Evolutionary conservation across 2,113 vertebrate genomes (phyloP).

Genomic region (Pontoporia blainvillei): DNA sequence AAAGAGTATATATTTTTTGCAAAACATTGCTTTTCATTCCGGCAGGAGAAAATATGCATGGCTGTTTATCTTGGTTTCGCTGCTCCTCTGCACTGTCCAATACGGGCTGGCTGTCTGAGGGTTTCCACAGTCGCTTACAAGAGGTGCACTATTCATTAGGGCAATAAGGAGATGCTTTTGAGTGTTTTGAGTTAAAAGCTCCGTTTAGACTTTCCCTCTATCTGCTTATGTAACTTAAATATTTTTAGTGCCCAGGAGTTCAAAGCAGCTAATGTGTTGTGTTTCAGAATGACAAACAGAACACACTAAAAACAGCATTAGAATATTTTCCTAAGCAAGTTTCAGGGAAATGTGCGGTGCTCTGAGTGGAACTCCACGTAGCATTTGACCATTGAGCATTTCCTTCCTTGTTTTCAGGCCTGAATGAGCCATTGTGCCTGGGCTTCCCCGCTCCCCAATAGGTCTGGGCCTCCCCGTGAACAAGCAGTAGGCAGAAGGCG

Average conservation of each 20-base stretch:
- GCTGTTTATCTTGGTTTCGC: constrained; percentile 71
- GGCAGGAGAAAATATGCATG: constrained; percentile 53
- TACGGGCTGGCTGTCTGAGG: constrained; percentile 47
- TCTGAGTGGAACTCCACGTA: constrained; percentile 80
- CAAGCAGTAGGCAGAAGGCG: constrained; percentile 74
- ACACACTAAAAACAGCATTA: constrained; percentile 79
- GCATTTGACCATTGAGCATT: constrained; percentile 78
- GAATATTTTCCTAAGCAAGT: constrained; percentile 77
- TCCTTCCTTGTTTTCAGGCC: constrained; percentile 74
- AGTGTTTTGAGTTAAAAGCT: constrained; percentile 76
- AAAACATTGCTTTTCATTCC: constrained; percentile 58
- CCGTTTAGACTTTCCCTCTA: constrained; percentile 74
- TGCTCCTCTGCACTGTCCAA: constrained; percentile 51
- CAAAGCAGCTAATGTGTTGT: constrained; percentile 82
- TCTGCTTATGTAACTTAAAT: constrained; percentile 81
- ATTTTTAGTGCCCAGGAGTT: constrained; percentile 81
- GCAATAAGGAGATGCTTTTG: constrained; percentile 75
- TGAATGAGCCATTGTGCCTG: constrained; percentile 85
- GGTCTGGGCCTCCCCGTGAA: constrained; percentile 75
- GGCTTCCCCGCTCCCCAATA: constrained; percentile 51
- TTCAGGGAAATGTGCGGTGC: constrained; percentile 74
- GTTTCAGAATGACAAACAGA: constrained; percentile 83
- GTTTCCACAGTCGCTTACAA: constrained; percentile 71
- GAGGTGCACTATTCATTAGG: constrained; percentile 69
- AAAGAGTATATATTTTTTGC: constrained; percentile 65